These are phyloP conservation scores for Agriopis leucophaearia DNA, from an alignment of 2,888 invertebrate genomes.

Conservation along the genomic window DNA sequence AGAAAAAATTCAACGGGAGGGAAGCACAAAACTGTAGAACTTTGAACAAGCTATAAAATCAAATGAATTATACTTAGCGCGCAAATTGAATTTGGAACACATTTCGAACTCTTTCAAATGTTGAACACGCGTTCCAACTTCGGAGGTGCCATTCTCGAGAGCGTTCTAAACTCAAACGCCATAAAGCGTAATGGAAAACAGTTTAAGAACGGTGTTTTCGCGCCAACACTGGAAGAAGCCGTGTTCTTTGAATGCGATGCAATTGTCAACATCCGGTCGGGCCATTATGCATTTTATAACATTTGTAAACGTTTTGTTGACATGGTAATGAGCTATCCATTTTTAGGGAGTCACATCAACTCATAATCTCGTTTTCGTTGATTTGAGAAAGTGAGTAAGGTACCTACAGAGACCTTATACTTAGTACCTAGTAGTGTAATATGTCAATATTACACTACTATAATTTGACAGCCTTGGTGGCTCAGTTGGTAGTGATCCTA, in stretches of 20 bases:
- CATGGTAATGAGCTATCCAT: slow-evolving; percentile 74
- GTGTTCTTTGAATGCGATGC: slow-evolving; percentile 51
- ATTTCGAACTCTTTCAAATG: slow-evolving; percentile 46
- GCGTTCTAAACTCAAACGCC: slow-evolving; percentile 70
- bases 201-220: slow-evolving; percentile 66
- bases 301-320: slow-evolving; percentile 66
- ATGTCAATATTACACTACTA: too few species aligned
- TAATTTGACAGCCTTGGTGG: too few species aligned
- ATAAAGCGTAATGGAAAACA: slow-evolving; percentile 83
- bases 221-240: slow-evolving; percentile 22
- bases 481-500: too few species aligned
- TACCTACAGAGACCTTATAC: background rate
- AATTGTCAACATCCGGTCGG: slow-evolving; percentile 80
- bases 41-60: background rate
- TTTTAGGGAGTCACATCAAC: slow-evolving; percentile 58
- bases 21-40: background rate
- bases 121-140: slow-evolving; percentile 46
- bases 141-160: slow-evolving; percentile 63
- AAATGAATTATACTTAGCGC: slow-evolving; percentile 33
- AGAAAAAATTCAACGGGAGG: too few species aligned
- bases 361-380: slow-evolving; percentile 20
- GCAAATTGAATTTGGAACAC: slow-evolving; percentile 53
- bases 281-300: slow-evolving; percentile 79
- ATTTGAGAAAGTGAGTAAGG: background rate
- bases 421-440: too few species aligned